Conservation (phyloP, 2,797 vertebrate genomes). For the Muraenolepis orangiensis region DNA sequence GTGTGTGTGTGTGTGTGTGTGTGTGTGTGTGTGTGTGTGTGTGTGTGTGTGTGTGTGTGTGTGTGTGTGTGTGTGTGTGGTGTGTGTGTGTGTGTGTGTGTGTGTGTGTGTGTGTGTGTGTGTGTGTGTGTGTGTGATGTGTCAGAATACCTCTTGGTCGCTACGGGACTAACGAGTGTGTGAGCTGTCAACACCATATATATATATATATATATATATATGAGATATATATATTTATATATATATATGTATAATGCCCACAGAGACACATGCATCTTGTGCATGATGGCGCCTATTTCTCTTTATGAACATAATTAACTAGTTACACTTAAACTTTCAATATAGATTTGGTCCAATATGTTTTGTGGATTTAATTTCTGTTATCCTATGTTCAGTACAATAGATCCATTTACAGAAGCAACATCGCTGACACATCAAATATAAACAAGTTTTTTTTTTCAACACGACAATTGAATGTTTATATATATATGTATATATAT, state of each 20-base stretch:
- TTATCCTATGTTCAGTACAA: not conserved
- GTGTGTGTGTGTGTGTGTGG: conserved; percentile 16
- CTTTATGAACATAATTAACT: not conserved
- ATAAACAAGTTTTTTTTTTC: too few relatives aligned
- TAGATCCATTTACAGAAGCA: too few relatives aligned
- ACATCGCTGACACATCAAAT: too few relatives aligned
- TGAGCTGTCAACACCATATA: conserved; percentile 67
- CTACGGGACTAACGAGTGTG: conserved; percentile 58
- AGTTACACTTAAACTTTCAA: not conserved
- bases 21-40: conserved; percentile 2
- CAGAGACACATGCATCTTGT: not conserved
- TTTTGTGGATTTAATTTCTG: too few relatives aligned
- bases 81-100: conserved; percentile 7
- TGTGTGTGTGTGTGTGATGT: conserved; percentile 1
- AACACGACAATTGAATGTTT: too few relatives aligned
- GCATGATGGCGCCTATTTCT: not conserved
- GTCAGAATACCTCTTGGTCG: conserved; percentile 32
- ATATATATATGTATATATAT: too few relatives aligned
- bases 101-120: conserved; percentile 13
- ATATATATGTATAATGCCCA: not conserved
- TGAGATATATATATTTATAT: not conserved
- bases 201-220: not conserved
- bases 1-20: conserved; percentile 12
- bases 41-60: not conserved
- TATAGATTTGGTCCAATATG: not conserved